Conservation (phyloP, 2,888 invertebrate genomes). For the Loripinus fragilis region DNA sequence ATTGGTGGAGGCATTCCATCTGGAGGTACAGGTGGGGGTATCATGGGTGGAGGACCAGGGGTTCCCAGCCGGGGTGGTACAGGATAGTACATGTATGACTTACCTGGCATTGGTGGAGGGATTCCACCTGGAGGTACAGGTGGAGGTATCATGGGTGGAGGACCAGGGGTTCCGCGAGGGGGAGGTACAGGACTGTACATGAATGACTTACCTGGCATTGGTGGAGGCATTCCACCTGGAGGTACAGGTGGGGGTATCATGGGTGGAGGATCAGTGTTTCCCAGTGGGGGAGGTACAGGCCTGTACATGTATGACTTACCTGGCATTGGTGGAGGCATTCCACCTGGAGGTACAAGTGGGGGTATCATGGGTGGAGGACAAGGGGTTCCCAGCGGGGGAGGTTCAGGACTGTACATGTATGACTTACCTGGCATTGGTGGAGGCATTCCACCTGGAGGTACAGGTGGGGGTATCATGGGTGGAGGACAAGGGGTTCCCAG, state of each 20-base stretch:
- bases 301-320: too few species aligned
- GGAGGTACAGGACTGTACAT: slow-evolving; percentile 62
- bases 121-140: slow-evolving; percentile 69
- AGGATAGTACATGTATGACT: too few species aligned
- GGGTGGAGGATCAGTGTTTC: slow-evolving; percentile 47
- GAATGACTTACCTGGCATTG: slow-evolving; percentile 43
- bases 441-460: slow-evolving; percentile 67
- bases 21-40: too few species aligned
- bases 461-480: slow-evolving; percentile 75
- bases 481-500: slow-evolving; percentile 52
- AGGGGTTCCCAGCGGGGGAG: slow-evolving; percentile 59
- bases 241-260: slow-evolving; percentile 76
- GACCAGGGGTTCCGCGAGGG: slow-evolving; percentile 54
- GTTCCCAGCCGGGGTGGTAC: too few species aligned
- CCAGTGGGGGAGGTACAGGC: slow-evolving; percentile 62
- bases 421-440: slow-evolving; percentile 53
- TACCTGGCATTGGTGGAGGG: slow-evolving; percentile 57
- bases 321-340: slow-evolving; percentile 60
- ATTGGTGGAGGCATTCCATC: too few species aligned
- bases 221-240: slow-evolving; percentile 65
- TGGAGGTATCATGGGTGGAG: slow-evolving; percentile 72
- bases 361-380: slow-evolving; percentile 67
- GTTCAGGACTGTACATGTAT: too few species aligned
- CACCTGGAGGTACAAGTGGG: slow-evolving; percentile 72
- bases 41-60: too few species aligned